phyloP scores from a whole-genome alignment of 2,888 invertebrate species.

The Gymnosoma rotundatum region DNA sequence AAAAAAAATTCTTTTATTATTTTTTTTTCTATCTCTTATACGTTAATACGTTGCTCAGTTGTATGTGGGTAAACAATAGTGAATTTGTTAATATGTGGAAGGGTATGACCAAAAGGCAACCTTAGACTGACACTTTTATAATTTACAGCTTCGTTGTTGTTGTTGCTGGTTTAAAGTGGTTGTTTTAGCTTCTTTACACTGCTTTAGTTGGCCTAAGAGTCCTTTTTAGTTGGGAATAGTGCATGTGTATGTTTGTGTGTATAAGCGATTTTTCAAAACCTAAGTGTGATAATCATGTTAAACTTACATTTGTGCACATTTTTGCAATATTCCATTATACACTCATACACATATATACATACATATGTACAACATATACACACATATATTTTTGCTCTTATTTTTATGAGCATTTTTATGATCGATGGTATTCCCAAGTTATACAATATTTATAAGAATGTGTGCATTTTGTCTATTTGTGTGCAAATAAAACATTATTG shows the following conservation, averaged over 20 bases:
- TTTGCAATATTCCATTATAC: slow-evolving; percentile 34
- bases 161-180: slow-evolving; percentile 48
- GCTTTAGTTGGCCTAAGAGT: slow-evolving; percentile 12
- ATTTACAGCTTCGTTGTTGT: slow-evolving; percentile 63
- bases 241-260: slow-evolving; percentile 10
- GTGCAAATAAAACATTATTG: slow-evolving; percentile 65
- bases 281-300: slow-evolving; percentile 76
- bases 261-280: slow-evolving; percentile 12
- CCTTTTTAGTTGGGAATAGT: slow-evolving; percentile 14
- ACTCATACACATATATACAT: neutral
- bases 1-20: slow-evolving; percentile 42
- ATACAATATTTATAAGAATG: slow-evolving; percentile 57
- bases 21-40: slow-evolving; percentile 1
- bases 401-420: slow-evolving; percentile 79
- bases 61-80: slow-evolving; percentile 14
- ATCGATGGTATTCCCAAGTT: slow-evolving; percentile 81
- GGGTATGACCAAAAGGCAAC: slow-evolving; percentile 13
- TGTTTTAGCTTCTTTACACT: slow-evolving; percentile 51
- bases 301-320: slow-evolving; percentile 73
- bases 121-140: slow-evolving; percentile 58
- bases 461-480: slow-evolving; percentile 20
- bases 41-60: slow-evolving; percentile 1
- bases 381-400: slow-evolving; percentile 68
- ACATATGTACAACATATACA: too few relatives aligned
- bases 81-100: slow-evolving; percentile 16